Evolutionary conservation across 1,140 invertebrate species (phyloP), one percentile per base, ranked within the genome.

Genomic region (Hydropsyche tenuis): DNA sequence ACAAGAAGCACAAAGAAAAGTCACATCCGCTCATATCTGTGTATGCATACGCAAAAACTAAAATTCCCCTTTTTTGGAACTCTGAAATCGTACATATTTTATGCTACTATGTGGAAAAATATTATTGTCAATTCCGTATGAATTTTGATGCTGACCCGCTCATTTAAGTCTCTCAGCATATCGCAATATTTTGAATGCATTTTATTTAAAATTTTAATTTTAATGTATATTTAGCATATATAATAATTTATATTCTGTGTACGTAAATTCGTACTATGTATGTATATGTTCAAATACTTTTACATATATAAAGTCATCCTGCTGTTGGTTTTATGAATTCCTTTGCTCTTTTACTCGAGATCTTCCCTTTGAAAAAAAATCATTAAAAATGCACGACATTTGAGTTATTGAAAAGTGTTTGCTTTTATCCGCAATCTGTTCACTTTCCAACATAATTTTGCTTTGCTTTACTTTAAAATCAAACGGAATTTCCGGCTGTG

Each of bases 351-450:
- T 53, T 53, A 20, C 16, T 16, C 18, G 48, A 18, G 5, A 20
- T 16, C 18, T 20, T 53, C 16, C 48, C 48, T 16, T 18, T 53
- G 1, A 18, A 66, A 53, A 66, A 73, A 65, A 51, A 60, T 73
- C 74, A 75, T 75, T 75, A 75, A 75, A 75, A 75, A 75, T 75
- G 74, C 71, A 75, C 37, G 62, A 46, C 18, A 23, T 53, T 46
- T 56, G 22, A 62, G 46, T 51, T 75, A 65, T 75, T 75, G 72
- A 53, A 43, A 42, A 42, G 63, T 45, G 63, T 45, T 66, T 42
- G 30, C 42, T 45, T 16, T 43, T 43, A 14, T 37, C 30, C n/a
- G 27, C 60, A 12, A 30, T 63, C 23, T 37, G 16, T 63, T 63
- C 60, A 63, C 60, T 22, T 16, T 27, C 20, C 60, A 23, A 27